Evolutionary conservation across 2,113 vertebrate species (phyloP).

Genomic region (Felis chaus): DNA sequence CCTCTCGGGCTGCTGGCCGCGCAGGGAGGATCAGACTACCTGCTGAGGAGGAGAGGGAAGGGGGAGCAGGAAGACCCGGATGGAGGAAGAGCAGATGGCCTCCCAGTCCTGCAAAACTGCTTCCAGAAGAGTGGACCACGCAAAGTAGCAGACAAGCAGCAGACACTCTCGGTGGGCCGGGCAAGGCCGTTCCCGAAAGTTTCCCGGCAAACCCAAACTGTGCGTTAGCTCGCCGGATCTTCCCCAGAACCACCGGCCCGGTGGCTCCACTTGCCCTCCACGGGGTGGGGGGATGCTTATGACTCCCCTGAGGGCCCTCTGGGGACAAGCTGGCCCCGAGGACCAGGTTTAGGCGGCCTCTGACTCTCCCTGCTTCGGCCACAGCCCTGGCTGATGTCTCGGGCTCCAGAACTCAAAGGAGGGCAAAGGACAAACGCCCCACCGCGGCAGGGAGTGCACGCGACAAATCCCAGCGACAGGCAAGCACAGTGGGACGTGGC

Average conservation of each 20-base stretch:
- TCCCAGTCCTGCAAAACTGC: rapidly evolving
- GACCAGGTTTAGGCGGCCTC: rapidly evolving
- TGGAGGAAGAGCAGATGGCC: neutral
- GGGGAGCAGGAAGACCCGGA: neutral
- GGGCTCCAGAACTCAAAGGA: neutral
- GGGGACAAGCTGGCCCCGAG: rapidly evolving
- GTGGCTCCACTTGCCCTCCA: rapidly evolving
- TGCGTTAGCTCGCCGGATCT: rapidly evolving
- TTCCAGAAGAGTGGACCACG: rapidly evolving
- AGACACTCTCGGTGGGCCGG: rapidly evolving
- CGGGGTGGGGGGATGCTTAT: rapidly evolving
- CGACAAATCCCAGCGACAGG: rapidly evolving
- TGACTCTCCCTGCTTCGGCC: too few relatives aligned
- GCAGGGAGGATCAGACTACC: rapidly evolving
- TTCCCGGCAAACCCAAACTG: neutral
- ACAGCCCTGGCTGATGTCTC: rapidly evolving
- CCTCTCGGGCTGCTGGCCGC: neutral
- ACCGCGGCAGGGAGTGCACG: neutral
- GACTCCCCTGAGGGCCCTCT: neutral
- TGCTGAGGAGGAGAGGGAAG: rapidly evolving
- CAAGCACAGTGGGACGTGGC: neutral
- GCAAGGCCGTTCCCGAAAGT: rapidly evolving
- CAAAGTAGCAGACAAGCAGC: neutral
- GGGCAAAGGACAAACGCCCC: rapidly evolving
- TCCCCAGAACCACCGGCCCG: neutral